phyloP scores from a whole-genome alignment of 2,797 vertebrate genomes.

The Picus viridis region DNA sequence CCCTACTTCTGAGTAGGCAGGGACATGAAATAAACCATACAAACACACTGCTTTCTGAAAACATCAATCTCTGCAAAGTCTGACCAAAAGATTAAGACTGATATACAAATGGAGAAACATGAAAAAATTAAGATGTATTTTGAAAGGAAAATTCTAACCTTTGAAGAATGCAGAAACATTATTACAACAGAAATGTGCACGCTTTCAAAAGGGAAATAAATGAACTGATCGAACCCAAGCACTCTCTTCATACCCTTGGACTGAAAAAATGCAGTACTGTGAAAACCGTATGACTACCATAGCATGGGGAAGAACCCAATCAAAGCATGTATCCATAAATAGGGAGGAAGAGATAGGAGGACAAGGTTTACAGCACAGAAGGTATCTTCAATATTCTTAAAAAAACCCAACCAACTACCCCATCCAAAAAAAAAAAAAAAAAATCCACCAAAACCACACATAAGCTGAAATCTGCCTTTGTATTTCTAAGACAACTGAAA shows the following conservation, averaged over 20 bases:
- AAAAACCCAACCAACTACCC: neutral
- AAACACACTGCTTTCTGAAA: neutral
- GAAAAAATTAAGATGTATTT: neutral
- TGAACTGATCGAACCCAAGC: neutral
- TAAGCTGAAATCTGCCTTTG: neutral
- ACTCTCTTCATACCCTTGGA: neutral
- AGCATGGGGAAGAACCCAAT: neutral
- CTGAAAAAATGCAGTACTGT: neutral
- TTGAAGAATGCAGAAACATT: neutral
- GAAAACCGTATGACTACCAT: neutral
- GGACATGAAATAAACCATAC: neutral
- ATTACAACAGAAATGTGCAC: neutral
- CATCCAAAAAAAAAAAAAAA: too few species aligned
- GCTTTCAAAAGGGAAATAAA: neutral
- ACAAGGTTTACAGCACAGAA: neutral
- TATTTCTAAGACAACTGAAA: neutral
- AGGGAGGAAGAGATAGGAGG: neutral
- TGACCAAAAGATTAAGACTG: neutral
- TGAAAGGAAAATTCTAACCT: slow-evolving; percentile 12
- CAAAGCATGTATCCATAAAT: neutral
- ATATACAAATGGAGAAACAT: neutral
- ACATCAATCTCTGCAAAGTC: neutral
- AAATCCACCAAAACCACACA: too few species aligned
- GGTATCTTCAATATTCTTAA: neutral
- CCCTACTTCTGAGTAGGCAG: neutral